Conservation (phyloP, 2,113 vertebrate species). For the Ailuropoda melanoleuca region DNA sequence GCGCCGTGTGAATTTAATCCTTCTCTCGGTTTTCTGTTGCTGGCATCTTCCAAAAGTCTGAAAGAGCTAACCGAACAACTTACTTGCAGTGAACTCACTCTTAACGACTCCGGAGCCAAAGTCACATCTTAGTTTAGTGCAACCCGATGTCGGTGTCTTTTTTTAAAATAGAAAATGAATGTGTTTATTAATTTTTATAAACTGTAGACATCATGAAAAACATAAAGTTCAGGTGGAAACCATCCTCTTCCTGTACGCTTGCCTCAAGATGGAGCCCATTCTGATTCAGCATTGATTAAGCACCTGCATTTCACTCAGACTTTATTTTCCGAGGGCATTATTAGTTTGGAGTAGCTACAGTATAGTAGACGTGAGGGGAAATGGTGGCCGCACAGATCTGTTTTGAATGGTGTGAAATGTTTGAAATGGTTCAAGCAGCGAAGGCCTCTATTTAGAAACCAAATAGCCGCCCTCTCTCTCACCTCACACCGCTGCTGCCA, state of each 20-base stretch:
- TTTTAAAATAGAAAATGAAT: background rate
- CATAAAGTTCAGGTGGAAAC: background rate
- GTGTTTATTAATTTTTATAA: background rate
- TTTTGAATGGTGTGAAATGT: background rate
- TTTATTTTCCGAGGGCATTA: background rate
- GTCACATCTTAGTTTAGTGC: background rate
- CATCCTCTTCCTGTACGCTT: background rate
- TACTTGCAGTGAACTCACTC: background rate
- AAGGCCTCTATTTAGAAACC: background rate
- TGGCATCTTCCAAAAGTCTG: background rate
- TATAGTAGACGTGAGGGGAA: background rate
- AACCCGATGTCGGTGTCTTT: background rate
- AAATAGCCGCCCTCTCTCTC: fast-evolving
- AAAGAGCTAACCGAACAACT: background rate
- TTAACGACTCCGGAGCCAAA: slow-evolving; percentile 4
- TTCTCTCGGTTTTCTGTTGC: background rate
- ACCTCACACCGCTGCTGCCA: fast-evolving
- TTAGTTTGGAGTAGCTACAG: background rate
- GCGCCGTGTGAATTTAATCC: fast-evolving
- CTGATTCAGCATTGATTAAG: background rate
- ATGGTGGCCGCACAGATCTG: background rate
- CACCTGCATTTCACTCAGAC: background rate
- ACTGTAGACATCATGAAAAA: background rate
- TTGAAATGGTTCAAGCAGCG: no score
- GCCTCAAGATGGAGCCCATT: background rate